These are phyloP conservation scores for Apodemus agrarius DNA, from an alignment of 2,797 vertebrate species.

Conservation along the genomic window DNA sequence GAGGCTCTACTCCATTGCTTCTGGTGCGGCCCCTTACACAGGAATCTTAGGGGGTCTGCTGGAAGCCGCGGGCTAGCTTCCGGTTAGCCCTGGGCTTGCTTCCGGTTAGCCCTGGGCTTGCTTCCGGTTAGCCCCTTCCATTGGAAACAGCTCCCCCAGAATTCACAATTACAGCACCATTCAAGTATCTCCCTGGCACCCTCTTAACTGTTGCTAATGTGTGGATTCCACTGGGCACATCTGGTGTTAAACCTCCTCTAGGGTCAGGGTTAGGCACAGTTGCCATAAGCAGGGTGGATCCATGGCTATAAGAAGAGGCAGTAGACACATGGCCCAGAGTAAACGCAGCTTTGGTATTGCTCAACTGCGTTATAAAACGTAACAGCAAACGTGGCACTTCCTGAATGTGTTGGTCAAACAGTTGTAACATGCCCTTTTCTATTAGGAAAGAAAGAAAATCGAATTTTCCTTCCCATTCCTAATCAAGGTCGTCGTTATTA, in stretches of 20 bases:
- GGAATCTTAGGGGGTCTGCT: neutral
- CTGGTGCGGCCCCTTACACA: neutral
- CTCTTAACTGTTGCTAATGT: conserved; percentile 16
- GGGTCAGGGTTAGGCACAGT: neutral
- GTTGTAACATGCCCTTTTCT: conserved; percentile 9
- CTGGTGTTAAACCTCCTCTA: conserved; percentile 31
- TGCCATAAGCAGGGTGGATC: neutral
- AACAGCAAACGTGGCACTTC: conserved; percentile 63
- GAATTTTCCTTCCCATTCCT: conserved; percentile 47
- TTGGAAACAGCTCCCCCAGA: conserved; percentile 30
- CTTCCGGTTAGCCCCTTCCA: neutral
- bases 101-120: neutral
- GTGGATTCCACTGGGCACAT: conserved; percentile 28
- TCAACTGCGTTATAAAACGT: conserved; percentile 65
- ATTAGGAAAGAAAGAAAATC: neutral
- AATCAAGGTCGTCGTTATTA: conserved; percentile 43
- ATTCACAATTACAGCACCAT: neutral
- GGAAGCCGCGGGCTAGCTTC: neutral
- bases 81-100: neutral
- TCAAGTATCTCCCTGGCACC: neutral
- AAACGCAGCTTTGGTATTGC: conserved; percentile 37
- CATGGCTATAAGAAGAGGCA: conserved; percentile 30
- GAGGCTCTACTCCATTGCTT: neutral
- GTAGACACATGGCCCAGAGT: conserved; percentile 47
- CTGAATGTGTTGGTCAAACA: conserved; percentile 42